phyloP scores from a whole-genome alignment of 1,140 invertebrate genomes.

The Agrilus planipennis region DNA sequence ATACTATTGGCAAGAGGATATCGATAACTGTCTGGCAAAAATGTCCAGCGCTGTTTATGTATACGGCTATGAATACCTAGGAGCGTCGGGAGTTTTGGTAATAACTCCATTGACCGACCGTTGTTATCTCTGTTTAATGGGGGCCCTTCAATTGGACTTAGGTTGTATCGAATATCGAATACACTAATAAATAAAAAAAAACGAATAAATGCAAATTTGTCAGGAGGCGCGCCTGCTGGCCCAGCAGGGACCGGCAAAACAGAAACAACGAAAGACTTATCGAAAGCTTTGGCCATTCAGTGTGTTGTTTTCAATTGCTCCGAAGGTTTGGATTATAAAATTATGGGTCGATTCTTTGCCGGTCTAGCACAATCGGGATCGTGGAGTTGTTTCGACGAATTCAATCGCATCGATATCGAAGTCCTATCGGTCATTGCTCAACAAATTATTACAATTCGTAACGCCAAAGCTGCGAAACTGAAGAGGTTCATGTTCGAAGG shows the following conservation, averaged over 20 bases:
- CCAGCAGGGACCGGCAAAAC: constrained; percentile 91
- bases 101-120: constrained; percentile 78
- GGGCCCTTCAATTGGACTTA: constrained; percentile 71
- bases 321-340: constrained; percentile 71
- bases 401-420: constrained; percentile 84
- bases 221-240: constrained; percentile 72
- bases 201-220: no score
- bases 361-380: constrained; percentile 77
- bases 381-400: constrained; percentile 89
- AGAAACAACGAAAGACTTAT: constrained; percentile 86
- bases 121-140: constrained; percentile 79
- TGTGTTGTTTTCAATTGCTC: constrained; percentile 89
- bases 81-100: constrained; percentile 67
- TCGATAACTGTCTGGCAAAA: constrained; percentile 62
- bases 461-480: constrained; percentile 56
- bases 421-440: constrained; percentile 82
- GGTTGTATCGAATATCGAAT: constrained; percentile 39
- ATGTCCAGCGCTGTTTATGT: constrained; percentile 68
- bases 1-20: constrained; percentile 77
- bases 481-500: constrained; percentile 81
- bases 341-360: constrained; percentile 82
- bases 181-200: no score
- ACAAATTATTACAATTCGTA: constrained; percentile 65
- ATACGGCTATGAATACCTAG: constrained; percentile 89
- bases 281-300: constrained; percentile 75